Base-by-base conservation (phyloP, 2,113 vertebrate species). In the Psephotus haematonotus region DNA sequence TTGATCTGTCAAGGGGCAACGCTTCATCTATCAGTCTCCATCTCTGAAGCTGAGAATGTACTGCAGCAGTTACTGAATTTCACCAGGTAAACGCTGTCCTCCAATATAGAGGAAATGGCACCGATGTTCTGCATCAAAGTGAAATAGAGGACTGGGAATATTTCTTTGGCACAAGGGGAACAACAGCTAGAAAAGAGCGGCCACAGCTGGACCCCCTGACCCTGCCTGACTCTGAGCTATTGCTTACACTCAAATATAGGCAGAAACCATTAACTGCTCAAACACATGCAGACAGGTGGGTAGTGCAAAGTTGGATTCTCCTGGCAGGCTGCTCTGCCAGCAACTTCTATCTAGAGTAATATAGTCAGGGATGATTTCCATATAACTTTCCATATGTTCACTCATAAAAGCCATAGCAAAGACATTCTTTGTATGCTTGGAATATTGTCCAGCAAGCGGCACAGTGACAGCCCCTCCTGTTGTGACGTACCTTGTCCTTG, bases 231-330 rank as follows among this genome's bases (percentile, higher is more conserved):
- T 13, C 59, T 39, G 60, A 91, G 47, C 43, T 62, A 12, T 29
- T 29, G 7, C 41, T 76, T 9, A 33, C 27, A 44, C 31, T 70
- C 46, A 83, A 62, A 79, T 16, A 49, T 1, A 2, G 49, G 11
- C 31, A 19, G 37, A 68, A 88, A 59, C 15, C 71, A 44, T 39
- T 8, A 78, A 79, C 29, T 62, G 37, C 80, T 80, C 57, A 15
- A 35, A 84, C 43, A 1, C 31, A 33, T 0, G 3, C 13, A 2
- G 17, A 28, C 1, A 35, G 68, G 22, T 5, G 1, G 18, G 70
- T 4, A 47, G 9, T 24, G 55, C 17, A 25, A 86, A 64, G 41
- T 1, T 7, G 29, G n/a, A 28, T 16, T 5, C 41, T 70, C 22
- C 68, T 31, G 52, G 29, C 67, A 41, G 41, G 65, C 35, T 75